Evolutionary conservation across 2,113 vertebrate species (phyloP).

Genomic region (Pipra filicauda): DNA sequence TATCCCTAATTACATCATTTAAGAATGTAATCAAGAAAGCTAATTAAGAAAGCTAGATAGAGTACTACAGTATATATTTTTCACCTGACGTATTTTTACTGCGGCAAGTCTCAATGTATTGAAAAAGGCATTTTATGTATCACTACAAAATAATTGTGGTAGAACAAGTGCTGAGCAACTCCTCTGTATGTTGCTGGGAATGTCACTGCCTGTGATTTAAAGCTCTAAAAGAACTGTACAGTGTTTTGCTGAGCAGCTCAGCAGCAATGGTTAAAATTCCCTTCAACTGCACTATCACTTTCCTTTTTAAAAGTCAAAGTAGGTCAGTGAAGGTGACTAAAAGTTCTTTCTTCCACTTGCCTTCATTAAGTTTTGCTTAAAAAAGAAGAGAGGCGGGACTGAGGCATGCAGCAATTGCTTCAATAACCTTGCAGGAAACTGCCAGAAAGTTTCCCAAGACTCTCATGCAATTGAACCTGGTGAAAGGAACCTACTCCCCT

Average conservation of each 20-base stretch:
- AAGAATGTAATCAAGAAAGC: no score
- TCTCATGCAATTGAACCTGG: conserved; percentile 20
- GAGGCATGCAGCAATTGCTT: conserved; percentile 37
- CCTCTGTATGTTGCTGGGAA: neutral
- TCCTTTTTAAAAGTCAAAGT: conserved; percentile 38
- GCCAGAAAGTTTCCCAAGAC: conserved; percentile 51
- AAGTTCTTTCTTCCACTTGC: neutral
- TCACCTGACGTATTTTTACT: neutral
- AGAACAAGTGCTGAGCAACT: neutral
- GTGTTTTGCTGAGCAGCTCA: neutral
- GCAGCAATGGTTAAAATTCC: conserved; percentile 16
- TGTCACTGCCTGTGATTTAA: neutral
- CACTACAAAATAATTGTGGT: neutral
- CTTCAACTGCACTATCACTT: conserved; percentile 26
- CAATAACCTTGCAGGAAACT: conserved; percentile 48
- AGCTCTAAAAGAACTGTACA: neutral
- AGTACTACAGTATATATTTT: neutral
- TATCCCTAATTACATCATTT: neutral
- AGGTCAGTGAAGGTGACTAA: neutral
- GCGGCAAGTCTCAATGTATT: neutral
- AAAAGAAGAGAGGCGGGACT: conserved; percentile 6
- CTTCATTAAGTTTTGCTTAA: conserved; percentile 43
- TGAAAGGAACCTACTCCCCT: conserved; percentile 28
- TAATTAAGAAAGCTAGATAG: neutral
- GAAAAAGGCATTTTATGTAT: neutral